Base-by-base conservation (phyloP, 2,888 invertebrate genomes). In the Crepidodera aurea region DNA sequence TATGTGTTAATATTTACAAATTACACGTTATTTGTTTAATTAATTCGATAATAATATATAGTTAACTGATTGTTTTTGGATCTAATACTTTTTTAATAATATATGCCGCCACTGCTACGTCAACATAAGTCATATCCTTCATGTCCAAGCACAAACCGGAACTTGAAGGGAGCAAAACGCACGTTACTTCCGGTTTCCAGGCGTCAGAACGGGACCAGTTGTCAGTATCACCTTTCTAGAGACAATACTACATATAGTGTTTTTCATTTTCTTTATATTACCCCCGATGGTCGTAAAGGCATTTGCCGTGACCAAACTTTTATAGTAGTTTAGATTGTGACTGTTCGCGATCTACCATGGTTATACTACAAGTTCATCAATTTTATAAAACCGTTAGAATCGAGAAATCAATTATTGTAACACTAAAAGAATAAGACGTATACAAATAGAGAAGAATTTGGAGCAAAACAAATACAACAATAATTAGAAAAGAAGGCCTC, bases 221-320 rank as follows among this genome's bases (percentile, higher is more conserved):
- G 78, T 79, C 79, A 76, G 79, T 75, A 78, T 77, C 78, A 79
- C 79, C 79, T 79, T 78, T 74, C 75, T 73, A 75, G 78, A 79
- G 78, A 79, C 79, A 79, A 79, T 79, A 77, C 77, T 77, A 79
- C 78, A 79, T 78, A 76, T 79, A 88, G 88, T 90, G 89, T 90
- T 90, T 90, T 91, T 90, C 90, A 91, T 91, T 91, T 90, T 90
- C 90, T 90, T 90, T 90, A 90, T 90, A 88, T 89, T 87, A 89
- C 90, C 90, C 90, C 82, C 85, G 90, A 86, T 86, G 87, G 87
- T 89, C 90, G 88, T 91, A 90, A 90, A 90, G 86, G 89, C 90
- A 90, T 91, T 91, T 90, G 88, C 88, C 90, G 88, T 90, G 90
- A 90, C 90, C 90, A 87, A 89, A 88, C 86, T 87, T 87, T 78